Conservation (phyloP, 2,113 vertebrate species). For the Ammodramus savannarum region DNA sequence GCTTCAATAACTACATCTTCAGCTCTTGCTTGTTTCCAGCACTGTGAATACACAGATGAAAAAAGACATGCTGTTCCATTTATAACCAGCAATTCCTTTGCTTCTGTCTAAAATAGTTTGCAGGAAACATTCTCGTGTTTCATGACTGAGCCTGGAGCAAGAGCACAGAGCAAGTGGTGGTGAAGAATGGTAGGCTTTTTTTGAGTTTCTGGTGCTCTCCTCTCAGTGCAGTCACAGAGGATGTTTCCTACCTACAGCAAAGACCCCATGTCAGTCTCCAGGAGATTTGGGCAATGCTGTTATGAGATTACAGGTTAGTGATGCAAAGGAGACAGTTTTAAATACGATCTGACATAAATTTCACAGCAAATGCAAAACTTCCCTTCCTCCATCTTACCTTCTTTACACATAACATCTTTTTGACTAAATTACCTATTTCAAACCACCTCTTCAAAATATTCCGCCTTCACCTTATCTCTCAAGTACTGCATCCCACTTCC, state of each 20-base stretch:
- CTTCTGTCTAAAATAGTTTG: not conserved
- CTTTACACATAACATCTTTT: not conserved
- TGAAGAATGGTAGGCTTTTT: not conserved
- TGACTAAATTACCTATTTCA: not conserved
- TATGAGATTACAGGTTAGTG: not conserved
- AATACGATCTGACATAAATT: not conserved
- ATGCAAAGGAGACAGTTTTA: not conserved
- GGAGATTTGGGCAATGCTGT: not conserved
- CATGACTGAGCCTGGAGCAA: not conserved
- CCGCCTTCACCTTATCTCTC: not conserved
- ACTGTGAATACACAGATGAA: not conserved
- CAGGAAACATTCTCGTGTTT: not conserved
- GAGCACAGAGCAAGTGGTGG: not conserved
- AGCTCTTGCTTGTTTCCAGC: not conserved
- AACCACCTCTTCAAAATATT: not conserved
- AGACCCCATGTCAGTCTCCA: not conserved
- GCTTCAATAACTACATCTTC: constrained; percentile 4
- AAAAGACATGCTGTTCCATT: constrained; percentile 1
- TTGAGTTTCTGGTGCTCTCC: not conserved
- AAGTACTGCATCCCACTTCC: not conserved
- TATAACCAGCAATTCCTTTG: constrained; percentile 2
- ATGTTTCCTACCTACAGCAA: not conserved
- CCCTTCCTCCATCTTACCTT: not conserved
- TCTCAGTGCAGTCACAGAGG: not conserved
- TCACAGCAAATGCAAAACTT: not conserved